Percentiles rank a stretch among this genome's conserved stretches.
Conservation (phyloP, 2,888 invertebrate species). For the Dascillus cervinus region DNA sequence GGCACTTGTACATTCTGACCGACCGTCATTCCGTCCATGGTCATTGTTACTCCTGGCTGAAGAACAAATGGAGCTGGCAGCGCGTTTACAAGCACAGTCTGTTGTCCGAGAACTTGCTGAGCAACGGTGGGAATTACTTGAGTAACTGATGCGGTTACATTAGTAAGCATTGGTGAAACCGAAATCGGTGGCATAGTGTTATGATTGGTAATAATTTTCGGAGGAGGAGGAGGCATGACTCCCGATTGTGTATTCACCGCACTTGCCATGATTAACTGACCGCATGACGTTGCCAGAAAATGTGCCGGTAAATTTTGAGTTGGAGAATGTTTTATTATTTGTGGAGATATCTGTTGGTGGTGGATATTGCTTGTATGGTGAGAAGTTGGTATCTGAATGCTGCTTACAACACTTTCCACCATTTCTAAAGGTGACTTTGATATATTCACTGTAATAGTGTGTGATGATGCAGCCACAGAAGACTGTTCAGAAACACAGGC, state of each 20-base stretch:
- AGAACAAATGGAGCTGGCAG: conserved; percentile 70
- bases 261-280: conserved; percentile 62
- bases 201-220: conserved; percentile 42
- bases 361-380: conserved; percentile 30
- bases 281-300: conserved; percentile 68
- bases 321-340: conserved; percentile 45
- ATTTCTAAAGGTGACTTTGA: conserved; percentile 64
- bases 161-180: conserved; percentile 55
- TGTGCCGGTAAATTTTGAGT: conserved; percentile 53
- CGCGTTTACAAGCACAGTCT: conserved; percentile 74
- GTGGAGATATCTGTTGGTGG: conserved; percentile 36
- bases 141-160: conserved; percentile 56
- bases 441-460: conserved; percentile 37
- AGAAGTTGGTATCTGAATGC: conserved; percentile 52
- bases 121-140: conserved; percentile 57
- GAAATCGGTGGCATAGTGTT: conserved; percentile 52
- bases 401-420: conserved; percentile 70
- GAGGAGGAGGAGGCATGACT: conserved; percentile 60
- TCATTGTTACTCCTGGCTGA: conserved; percentile 65
- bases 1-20: conserved; percentile 64
- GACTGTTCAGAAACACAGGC: no score
- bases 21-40: conserved; percentile 63
- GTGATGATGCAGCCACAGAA: conserved; percentile 44
- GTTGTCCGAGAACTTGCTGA: conserved; percentile 64
- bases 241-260: conserved; percentile 45